Evolutionary conservation across 2,888 invertebrate species (phyloP), one percentile per base, ranked within the genome.

Genomic region (Salpingus planirostris): DNA sequence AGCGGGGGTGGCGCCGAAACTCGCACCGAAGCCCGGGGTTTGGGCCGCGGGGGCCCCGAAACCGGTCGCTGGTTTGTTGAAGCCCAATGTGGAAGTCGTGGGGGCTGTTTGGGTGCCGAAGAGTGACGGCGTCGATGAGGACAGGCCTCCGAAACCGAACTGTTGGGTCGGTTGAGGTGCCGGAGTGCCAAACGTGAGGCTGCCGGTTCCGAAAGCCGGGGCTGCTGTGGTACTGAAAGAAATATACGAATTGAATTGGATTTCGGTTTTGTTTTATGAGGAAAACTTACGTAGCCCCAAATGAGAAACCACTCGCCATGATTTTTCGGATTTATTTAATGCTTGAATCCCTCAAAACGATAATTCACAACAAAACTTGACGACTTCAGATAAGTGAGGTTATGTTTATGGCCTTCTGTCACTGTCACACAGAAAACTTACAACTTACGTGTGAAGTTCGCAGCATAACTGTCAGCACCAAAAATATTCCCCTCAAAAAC

Each of bases 251-350:
- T 24, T 13, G 1, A 27, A 8, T 32, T 21, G n/a, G 5, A 15
- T 8, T 22, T 5, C 13, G 27, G 5, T 11, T 8, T n/a, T n/a
- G n/a, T n/a, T n/a, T n/a, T n/a, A n/a, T n/a, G n/a, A n/a, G n/a
- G n/a, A 12, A 24, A 31, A 39, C 35, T 31, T 32, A 39, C 39
- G 35, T 39, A 10, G 31, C 29, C 4, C 39, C 35, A 27, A 39
- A 39, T 13, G 23, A 14, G 11, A 35, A 39, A n/a, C 35, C 35
- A n/a, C 34, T 31, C 6, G 31, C 15, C 35, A 39, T 35, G 24
- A 29, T 32, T 15, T 7, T 18, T n/a, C n/a, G n/a, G n/a, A n/a
- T n/a, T n/a, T n/a, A n/a, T n/a, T n/a, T n/a, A n/a, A n/a, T n/a
- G n/a, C n/a, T n/a, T n/a, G n/a, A n/a, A n/a, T n/a, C n/a, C n/a